Percentiles rank a stretch among this genome's conserved stretches.
Evolutionary conservation across 2,888 invertebrate genomes (phyloP).

Genomic region (Caenorhabditis sinica): DNA sequence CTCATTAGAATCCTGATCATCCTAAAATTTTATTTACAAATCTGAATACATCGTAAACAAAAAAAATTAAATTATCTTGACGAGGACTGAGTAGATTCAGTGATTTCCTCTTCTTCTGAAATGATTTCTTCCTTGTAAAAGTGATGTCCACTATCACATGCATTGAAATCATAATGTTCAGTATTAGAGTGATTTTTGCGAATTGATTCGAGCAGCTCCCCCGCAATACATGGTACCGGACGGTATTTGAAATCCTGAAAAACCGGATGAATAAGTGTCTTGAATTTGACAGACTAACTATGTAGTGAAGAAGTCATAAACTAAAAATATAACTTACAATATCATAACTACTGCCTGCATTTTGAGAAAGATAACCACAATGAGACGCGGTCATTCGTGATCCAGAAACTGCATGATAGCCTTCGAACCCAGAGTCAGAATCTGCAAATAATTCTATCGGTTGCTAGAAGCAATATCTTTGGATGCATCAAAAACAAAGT

Average conservation of each 20-base stretch:
- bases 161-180: conserved; percentile 71
- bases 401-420: conserved; percentile 1
- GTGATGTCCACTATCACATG: conserved; percentile 72
- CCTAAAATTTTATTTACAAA: no score
- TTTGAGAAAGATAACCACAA: conserved; percentile 4
- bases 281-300: neutral
- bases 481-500: neutral
- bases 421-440: conserved; percentile 18
- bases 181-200: conserved; percentile 69
- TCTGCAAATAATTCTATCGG: conserved; percentile 2
- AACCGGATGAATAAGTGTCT: no score
- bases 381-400: conserved; percentile 7
- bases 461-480: no score
- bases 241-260: conserved; percentile 72
- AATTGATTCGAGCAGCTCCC: conserved; percentile 77
- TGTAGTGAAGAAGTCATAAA: neutral
- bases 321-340: conserved; percentile 12
- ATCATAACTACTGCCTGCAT: conserved; percentile 44
- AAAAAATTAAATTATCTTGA: neutral
- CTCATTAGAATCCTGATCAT: no score
- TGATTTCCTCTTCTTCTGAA: conserved; percentile 6
- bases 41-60: no score
- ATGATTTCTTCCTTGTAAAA: conserved; percentile 68
- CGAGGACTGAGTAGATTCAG: neutral
- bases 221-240: conserved; percentile 77